Evolutionary conservation across 30 jellyfish, hydroid and myxozoan genomes (phyloP), one percentile per base, ranked within the genome.

Genomic region (Sanderia malayensis): DNA sequence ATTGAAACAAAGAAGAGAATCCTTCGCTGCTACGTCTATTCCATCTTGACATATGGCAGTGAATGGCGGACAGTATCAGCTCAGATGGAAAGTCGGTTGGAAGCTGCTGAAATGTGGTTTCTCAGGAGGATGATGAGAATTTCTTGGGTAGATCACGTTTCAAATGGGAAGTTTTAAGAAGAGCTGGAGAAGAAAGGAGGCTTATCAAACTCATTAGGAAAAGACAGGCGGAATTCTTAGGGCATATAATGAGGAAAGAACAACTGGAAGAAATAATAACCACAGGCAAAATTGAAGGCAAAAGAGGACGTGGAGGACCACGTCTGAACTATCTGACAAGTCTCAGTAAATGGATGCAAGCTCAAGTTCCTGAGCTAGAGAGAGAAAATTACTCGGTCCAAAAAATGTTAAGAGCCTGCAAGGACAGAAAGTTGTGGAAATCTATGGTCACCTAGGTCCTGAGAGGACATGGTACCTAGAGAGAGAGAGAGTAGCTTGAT

Each of bases 311-410:
- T 32, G 71, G 37, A 59, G 18, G 71, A 59, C 71, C 71, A 19
- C 37, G 71, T 7, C 71, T 59, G 71, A 59, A 59, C 71, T 49
- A 59, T 22, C 71, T 59, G 71, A 22, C 71, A 59, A 59, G n/a
- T n/a, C n/a, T n/a, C n/a, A n/a, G n/a, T n/a, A n/a, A n/a, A n/a
- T n/a, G n/a, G n/a, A n/a, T n/a, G n/a, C n/a, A n/a, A n/a, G n/a
- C n/a, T n/a, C n/a, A n/a, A n/a, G n/a, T n/a, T n/a, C n/a, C n/a
- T n/a, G n/a, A n/a, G n/a, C n/a, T n/a, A n/a, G n/a, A n/a, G n/a
- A n/a, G n/a, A n/a, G n/a, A n/a, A n/a, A n/a, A 37, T 59, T 31
- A 18, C 71, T 19, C 71, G 31, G 71, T 23, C 28, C 28, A 31
- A 1, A 59, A 22, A 22, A 37, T 59, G 31, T 15, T 13, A 11